phyloP scores from a whole-genome alignment of 2,888 invertebrate species.

The Mayetiola destructor region DNA sequence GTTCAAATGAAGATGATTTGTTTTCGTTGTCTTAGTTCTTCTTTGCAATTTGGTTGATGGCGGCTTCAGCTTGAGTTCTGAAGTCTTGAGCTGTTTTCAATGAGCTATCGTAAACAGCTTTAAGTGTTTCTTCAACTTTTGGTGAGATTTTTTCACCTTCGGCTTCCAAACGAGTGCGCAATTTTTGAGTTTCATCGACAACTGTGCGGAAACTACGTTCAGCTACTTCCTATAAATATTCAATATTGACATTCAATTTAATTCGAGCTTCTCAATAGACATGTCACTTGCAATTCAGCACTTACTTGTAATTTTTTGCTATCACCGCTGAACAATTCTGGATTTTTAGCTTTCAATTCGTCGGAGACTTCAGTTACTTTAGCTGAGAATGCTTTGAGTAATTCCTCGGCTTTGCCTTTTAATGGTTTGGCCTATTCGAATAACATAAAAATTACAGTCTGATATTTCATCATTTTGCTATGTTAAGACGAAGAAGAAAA shows the following conservation, averaged over 20 bases:
- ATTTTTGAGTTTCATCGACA: not conserved
- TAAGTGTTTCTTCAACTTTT: not conserved
- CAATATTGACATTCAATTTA: not conserved
- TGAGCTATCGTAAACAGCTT: not conserved
- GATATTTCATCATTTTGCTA: no score
- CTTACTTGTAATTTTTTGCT: not conserved
- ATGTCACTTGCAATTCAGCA: not conserved
- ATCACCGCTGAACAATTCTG: not conserved
- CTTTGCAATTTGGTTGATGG: not conserved
- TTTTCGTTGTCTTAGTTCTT: no score
- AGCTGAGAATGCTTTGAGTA: not conserved
- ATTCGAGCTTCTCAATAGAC: not conserved
- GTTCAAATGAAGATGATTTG: no score
- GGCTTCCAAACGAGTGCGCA: not conserved
- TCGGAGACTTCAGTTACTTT: not conserved
- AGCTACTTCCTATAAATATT: not conserved
- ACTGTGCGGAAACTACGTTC: not conserved
- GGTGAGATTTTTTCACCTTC: not conserved
- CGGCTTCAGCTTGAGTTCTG: not conserved
- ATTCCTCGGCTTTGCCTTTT: not conserved
- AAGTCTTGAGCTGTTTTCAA: not conserved
- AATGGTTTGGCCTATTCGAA: not conserved
- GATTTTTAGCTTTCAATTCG: not conserved
- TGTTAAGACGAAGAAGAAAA: no score
- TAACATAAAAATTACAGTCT: not conserved